Evolutionary conservation across 2,113 vertebrate genomes (phyloP), one percentile per base, ranked within the genome.

Genomic region (Callipepla squamata): DNA sequence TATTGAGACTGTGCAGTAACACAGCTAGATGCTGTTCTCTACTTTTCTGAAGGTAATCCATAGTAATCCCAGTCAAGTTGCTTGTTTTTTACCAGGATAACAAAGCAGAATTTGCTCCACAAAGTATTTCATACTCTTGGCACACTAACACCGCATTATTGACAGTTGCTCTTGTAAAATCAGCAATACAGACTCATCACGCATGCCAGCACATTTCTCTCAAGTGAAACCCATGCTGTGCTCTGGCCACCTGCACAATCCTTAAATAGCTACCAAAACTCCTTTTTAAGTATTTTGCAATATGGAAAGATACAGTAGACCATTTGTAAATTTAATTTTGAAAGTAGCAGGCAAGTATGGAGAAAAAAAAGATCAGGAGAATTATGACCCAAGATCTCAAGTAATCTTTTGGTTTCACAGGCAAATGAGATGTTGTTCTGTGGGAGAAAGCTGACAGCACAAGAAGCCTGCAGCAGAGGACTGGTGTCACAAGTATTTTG

Each of bases 381-480:
- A 48, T 70, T 40, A 66, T n/a, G 87, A 72, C 65, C 65, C 79
- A 78, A 81, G 84, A 77, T 92, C 88, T 85, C 70, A 68, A 65
- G 28, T 25, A 51, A 36, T 45, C 70, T 90, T 95, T 96, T 90
- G 87, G 34, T 91, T 87, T 96, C 96, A 6, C 96, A 99, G 99
- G 99, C 99, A 94, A 99, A 99, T 30, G 99, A 99, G 96, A 99
- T 99, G 99, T 92, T 99, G 85, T 99, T 99, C 97, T 99, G 99
- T 81, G 99, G 99, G 68, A 98, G 99, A 94, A 99, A 99, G 94
- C 98, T 99, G 45, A 99, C 99, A 0, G 99, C 99, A 20, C 99
- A 99, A 94, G 99, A 99, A 95, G 99, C 99, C 0, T 99, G 99
- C 96, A 99, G 98, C 97, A 97, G 99, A 93, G 99, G 99, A 42